Percentiles rank a stretch among this genome's conserved stretches.
These are phyloP conservation scores for Megalopta genalis DNA, from an alignment of 1,140 invertebrate species.

Conservation along the genomic window DNA sequence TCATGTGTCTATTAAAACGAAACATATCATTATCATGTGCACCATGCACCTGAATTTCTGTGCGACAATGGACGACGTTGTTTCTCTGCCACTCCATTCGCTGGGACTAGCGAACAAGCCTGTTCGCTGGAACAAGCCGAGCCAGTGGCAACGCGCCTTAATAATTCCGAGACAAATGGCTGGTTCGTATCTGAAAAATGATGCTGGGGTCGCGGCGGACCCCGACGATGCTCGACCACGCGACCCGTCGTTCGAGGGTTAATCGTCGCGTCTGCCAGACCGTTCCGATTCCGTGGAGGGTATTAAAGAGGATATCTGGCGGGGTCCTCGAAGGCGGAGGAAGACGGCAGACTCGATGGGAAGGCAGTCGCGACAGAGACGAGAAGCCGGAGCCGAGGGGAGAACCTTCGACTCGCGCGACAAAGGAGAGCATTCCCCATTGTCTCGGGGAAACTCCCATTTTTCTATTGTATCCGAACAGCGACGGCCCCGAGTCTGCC, in stretches of 20 bases:
- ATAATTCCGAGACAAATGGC: too few relatives aligned
- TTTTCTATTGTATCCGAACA: constrained; percentile 42
- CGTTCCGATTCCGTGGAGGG: constrained; percentile 8
- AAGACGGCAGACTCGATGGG: not conserved
- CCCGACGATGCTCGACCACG: too few relatives aligned
- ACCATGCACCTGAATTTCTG: too few relatives aligned
- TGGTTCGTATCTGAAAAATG: too few relatives aligned
- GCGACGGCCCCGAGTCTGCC: constrained; percentile 25
- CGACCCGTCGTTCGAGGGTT: constrained; percentile 1
- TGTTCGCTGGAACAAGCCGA: too few relatives aligned
- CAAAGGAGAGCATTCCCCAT: constrained; percentile 38
- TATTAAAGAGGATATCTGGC: constrained; percentile 49
- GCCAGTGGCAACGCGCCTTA: too few relatives aligned
- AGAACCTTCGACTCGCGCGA: constrained; percentile 30
- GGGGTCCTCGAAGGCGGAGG: not conserved
- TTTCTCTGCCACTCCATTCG: too few relatives aligned
- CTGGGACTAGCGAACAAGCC: too few relatives aligned
- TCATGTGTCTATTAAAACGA: too few relatives aligned
- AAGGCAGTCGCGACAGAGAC: not conserved
- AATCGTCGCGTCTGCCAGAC: constrained; percentile 54
- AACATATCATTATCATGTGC: too few relatives aligned
- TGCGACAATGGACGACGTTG: too few relatives aligned
- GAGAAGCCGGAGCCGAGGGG: not conserved
- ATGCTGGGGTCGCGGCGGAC: too few relatives aligned
- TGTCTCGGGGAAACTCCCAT: constrained; percentile 45